Conservation (phyloP, 2,888 invertebrate genomes). For the Tortrix viridana region DNA sequence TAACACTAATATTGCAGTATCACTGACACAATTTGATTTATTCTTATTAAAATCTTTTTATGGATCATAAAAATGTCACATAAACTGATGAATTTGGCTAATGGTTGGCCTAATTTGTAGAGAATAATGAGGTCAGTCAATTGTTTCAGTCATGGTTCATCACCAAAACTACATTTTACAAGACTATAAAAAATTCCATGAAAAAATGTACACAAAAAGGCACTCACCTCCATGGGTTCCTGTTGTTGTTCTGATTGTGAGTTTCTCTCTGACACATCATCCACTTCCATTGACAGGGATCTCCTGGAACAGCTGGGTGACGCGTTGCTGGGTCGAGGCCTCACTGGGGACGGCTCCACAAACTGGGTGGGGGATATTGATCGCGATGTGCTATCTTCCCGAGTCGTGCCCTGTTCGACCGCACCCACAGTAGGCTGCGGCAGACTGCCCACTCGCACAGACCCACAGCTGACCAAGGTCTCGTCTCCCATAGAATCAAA, state of each 20-base stretch:
- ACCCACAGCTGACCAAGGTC: slow-evolving; percentile 74
- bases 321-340: slow-evolving; percentile 64
- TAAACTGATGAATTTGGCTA: background rate
- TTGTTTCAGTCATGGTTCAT: too few species aligned
- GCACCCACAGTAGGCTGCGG: slow-evolving; percentile 68
- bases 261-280: slow-evolving; percentile 76
- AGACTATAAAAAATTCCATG: too few species aligned
- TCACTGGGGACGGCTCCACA: slow-evolving; percentile 74
- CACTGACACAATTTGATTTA: slow-evolving; percentile 20
- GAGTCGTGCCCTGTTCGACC: slow-evolving; percentile 65
- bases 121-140: too few species aligned
- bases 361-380: slow-evolving; percentile 79
- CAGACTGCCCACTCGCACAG: slow-evolving; percentile 70
- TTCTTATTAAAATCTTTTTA: slow-evolving; percentile 20
- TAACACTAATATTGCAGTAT: too few species aligned
- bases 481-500: slow-evolving; percentile 81
- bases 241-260: slow-evolving; percentile 72
- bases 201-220: background rate
- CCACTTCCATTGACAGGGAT: slow-evolving; percentile 79
- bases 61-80: background rate
- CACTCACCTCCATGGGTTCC: slow-evolving; percentile 77
- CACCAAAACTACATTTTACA: too few species aligned
- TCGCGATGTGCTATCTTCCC: slow-evolving; percentile 75
- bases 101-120: too few species aligned
- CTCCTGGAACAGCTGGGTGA: slow-evolving; percentile 79